Percentiles rank a stretch among this genome's conserved stretches.
These are phyloP conservation scores for Tretioscincus oriximinensis DNA, from an alignment of 2,113 vertebrate genomes.

Conservation along the genomic window DNA sequence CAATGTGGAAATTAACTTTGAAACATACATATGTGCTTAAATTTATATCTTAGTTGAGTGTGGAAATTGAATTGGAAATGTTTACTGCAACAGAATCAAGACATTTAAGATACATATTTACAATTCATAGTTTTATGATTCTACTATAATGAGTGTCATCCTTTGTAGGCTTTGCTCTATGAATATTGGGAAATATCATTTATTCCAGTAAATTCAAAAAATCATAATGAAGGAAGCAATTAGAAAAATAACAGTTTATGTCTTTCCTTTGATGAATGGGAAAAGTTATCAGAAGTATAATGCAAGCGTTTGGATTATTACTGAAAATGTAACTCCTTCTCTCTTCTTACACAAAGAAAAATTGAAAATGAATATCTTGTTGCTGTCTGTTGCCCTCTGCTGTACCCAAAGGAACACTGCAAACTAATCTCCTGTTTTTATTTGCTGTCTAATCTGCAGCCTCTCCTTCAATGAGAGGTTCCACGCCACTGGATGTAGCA, in stretches of 20 bases:
- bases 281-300: fast-evolving
- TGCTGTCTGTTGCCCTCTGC: slow-evolving; percentile 62
- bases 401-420: slow-evolving; percentile 31
- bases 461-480: slow-evolving; percentile 96
- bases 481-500: slow-evolving; percentile 94
- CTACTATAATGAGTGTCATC: not conserved
- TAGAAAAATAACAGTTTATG: slow-evolving; percentile 7
- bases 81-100: not conserved
- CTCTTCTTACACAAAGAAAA: too few relatives aligned
- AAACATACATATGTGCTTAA: not conserved
- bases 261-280: not conserved
- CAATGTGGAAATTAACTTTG: too few relatives aligned
- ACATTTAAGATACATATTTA: not conserved
- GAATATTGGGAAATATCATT: too few relatives aligned
- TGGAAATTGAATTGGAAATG: not conserved
- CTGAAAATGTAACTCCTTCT: slow-evolving; percentile 42
- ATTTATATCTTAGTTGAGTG: not conserved
- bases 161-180: not conserved
- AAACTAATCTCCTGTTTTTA: slow-evolving; percentile 4
- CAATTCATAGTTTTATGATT: not conserved
- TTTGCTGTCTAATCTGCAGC: slow-evolving; percentile 66
- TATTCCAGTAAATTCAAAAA: not conserved
- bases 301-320: not conserved
- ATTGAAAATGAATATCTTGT: too few relatives aligned
- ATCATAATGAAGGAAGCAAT: not conserved